A percentile compares a stretch with the other conserved stretches of the same genome.
phyloP scores from a whole-genome alignment of 2,888 invertebrate genomes.

The Agonopterix alstromeriana region DNA sequence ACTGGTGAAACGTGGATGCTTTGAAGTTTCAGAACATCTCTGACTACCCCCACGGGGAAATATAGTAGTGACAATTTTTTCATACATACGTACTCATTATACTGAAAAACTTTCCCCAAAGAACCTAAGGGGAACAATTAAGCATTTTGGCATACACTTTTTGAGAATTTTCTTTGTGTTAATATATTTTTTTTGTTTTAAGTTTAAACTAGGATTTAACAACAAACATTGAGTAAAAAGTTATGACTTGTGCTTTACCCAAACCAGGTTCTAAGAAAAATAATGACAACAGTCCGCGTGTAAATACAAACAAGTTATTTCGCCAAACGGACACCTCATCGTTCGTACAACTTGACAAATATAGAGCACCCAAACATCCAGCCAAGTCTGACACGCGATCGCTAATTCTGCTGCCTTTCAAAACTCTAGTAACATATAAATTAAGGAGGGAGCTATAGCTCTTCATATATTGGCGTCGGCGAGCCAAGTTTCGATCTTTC shows the following conservation, averaged over 20 bases:
- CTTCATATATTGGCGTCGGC: slow-evolving; percentile 22
- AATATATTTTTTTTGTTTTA: too few species aligned
- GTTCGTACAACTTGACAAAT: slow-evolving; percentile 4
- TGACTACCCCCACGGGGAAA: too few species aligned
- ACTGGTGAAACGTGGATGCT: too few species aligned
- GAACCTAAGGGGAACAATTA: too few species aligned
- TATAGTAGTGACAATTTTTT: too few species aligned
- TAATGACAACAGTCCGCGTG: neutral
- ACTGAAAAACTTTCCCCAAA: too few species aligned
- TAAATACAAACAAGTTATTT: slow-evolving; percentile 2
- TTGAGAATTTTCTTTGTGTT: too few species aligned
- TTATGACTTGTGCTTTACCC: neutral
- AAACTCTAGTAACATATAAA: neutral
- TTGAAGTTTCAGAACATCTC: too few species aligned
- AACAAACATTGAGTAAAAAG: too few species aligned
- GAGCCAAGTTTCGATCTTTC: slow-evolving; percentile 36
- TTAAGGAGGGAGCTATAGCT: slow-evolving; percentile 22
- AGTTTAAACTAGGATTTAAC: too few species aligned
- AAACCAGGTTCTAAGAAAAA: neutral
- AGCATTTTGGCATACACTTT: too few species aligned
- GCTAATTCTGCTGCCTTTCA: neutral
- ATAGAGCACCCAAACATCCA: slow-evolving; percentile 3
- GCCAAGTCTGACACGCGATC: neutral
- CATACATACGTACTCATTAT: too few species aligned
- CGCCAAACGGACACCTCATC: neutral